Base-by-base conservation (phyloP, 2,888 invertebrate genomes). In the Lochmaea capreae region DNA sequence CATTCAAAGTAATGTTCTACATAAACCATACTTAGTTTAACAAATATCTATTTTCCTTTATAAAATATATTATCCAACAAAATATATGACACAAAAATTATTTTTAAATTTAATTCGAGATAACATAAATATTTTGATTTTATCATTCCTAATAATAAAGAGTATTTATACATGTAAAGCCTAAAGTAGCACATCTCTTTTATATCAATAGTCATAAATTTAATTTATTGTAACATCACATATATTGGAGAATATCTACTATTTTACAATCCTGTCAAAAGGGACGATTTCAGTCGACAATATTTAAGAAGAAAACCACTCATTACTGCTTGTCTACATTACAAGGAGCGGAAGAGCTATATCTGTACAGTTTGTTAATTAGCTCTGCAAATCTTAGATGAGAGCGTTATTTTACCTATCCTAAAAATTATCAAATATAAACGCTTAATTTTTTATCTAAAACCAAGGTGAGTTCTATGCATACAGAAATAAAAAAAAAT, bases 221-320 rank as follows among this genome's bases (percentile, higher is more conserved):
- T 73, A 65, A 73, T 73, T 85, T 85, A 85, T 85, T 85, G 85
- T 85, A 85, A 85, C 85, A 85, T 85, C 85, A 85, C 85, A 85
- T 85, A 84, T 84, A 85, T 83, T 77, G 80, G 82, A 82, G 80
- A 79, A 81, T 83, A 78, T 78, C 79, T 80, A 79, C 76, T 74
- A 75, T 74, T 77, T 77, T 71, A 75, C 74, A 78, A 77, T 63
- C 62, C 43, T 42, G 43, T 18, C 43, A 63, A 18, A 42, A 11
- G 42, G 43, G 43, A 43, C 43, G 12, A 16, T 63, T 43, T 63
- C 43, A 63, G 62, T 63, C 62, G 18, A 63, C 43, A 33, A 12
- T 16, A 16, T 33, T 11, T 54, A 54, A 54, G 54, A 16, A 54
- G 16, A 18, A 54, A 54, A 54, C 54, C 54, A 18, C 54, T 54